These are phyloP conservation scores for Alexandromys fortis DNA, from an alignment of 2,113 vertebrate genomes.

Conservation along the genomic window DNA sequence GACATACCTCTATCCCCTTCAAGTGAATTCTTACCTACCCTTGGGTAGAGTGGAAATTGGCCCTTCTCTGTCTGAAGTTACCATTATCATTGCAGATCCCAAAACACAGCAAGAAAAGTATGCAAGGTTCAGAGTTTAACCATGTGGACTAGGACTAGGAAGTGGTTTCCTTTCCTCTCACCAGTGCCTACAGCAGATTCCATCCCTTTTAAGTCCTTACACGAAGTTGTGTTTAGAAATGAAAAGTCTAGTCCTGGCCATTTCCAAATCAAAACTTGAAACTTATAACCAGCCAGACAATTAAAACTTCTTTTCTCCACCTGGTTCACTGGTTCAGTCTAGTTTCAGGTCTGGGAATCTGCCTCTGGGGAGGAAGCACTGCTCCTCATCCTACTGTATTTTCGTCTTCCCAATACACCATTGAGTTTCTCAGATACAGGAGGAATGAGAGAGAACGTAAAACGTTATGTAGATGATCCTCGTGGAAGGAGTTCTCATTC, in stretches of 20 bases:
- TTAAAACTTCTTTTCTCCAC: neutral
- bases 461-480: neutral
- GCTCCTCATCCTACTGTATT: neutral
- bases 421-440: neutral
- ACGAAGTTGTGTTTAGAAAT: neutral
- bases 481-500: neutral
- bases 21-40: neutral
- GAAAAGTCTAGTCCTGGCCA: neutral
- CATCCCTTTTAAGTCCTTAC: neutral
- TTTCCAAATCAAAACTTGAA: slow-evolving; percentile 36
- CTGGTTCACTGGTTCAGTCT: neutral
- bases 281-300: neutral
- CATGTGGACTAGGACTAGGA: neutral
- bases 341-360: neutral
- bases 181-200: neutral
- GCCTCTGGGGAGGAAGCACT: neutral
- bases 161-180: neutral
- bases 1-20: neutral
- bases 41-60: neutral
- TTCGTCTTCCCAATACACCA: neutral
- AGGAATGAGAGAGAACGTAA: neutral
- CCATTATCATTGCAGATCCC: neutral
- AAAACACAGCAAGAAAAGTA: neutral
- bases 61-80: neutral
- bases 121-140: neutral